Evolutionary conservation across 2,888 invertebrate genomes (phyloP).

Genomic region (Ephialtes manifestator): DNA sequence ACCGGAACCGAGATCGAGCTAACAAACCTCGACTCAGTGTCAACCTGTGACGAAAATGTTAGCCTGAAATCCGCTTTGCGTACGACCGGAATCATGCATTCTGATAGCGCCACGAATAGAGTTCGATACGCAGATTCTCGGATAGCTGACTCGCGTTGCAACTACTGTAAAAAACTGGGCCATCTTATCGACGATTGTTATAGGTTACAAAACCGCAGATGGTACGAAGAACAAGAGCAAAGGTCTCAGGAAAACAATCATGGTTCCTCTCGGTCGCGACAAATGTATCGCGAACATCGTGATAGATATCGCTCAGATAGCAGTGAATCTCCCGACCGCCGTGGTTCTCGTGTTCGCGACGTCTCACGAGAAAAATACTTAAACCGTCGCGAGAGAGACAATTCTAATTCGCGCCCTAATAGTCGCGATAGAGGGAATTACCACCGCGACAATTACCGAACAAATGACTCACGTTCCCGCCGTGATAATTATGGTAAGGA

Average conservation of each 20-base stretch:
- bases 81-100: neutral
- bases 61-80: neutral
- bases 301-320: neutral
- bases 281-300: neutral
- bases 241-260: neutral
- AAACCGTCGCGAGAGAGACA: neutral
- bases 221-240: constrained; percentile 1
- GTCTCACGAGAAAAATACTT: neutral
- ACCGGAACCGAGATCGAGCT: too few species aligned
- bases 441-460: neutral
- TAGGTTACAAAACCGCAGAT: constrained; percentile 4
- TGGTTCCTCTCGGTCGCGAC: neutral
- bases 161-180: neutral
- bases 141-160: neutral
- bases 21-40: too few species aligned
- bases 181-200: neutral
- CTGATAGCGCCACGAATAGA: neutral
- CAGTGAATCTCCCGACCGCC: neutral
- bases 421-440: neutral
- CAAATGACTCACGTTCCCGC: neutral
- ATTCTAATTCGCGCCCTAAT: neutral
- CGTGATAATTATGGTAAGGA: neutral
- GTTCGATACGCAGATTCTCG: constrained; percentile 13
- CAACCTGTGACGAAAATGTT: neutral
- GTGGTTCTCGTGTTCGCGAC: neutral